Evolutionary conservation across 1,140 invertebrate species (phyloP).

Genomic region (Panonychus citri): DNA sequence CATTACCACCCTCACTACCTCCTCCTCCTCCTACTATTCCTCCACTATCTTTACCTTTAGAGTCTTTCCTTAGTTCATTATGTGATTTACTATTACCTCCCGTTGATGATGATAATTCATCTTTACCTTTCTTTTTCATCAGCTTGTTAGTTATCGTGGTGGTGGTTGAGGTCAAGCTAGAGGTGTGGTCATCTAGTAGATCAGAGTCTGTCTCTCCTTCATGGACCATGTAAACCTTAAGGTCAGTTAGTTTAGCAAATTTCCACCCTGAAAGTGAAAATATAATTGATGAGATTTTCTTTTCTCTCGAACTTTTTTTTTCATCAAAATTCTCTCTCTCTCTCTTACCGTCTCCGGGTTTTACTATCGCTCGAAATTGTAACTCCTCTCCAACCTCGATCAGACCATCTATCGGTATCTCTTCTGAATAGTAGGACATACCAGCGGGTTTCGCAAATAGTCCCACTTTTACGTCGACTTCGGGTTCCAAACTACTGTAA

Average conservation of each 20-base stretch:
- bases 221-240: neutral
- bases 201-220: too few relatives aligned
- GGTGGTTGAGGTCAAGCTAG: too few relatives aligned
- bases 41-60: too few relatives aligned
- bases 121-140: neutral
- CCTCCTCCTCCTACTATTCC: neutral
- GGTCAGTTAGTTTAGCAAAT: neutral
- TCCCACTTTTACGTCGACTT: slow-evolving; percentile 32
- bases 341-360: slow-evolving; percentile 31
- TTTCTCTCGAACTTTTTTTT: neutral
- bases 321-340: neutral
- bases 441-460: slow-evolving; percentile 25
- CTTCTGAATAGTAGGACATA: slow-evolving; percentile 19
- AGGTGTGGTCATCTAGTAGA: too few relatives aligned
- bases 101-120: too few relatives aligned
- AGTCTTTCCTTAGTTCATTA: too few relatives aligned
- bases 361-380: slow-evolving; percentile 32
- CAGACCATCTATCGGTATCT: slow-evolving; percentile 29
- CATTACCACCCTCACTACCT: neutral
- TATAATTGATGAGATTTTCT: neutral
- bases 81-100: too few relatives aligned
- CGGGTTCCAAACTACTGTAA: slow-evolving; percentile 28
- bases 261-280: neutral
- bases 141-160: too few relatives aligned
- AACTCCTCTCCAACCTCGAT: slow-evolving; percentile 39